Evolutionary conservation across 2,888 invertebrate species (phyloP).

Genomic region (Drosophila lutescens): DNA sequence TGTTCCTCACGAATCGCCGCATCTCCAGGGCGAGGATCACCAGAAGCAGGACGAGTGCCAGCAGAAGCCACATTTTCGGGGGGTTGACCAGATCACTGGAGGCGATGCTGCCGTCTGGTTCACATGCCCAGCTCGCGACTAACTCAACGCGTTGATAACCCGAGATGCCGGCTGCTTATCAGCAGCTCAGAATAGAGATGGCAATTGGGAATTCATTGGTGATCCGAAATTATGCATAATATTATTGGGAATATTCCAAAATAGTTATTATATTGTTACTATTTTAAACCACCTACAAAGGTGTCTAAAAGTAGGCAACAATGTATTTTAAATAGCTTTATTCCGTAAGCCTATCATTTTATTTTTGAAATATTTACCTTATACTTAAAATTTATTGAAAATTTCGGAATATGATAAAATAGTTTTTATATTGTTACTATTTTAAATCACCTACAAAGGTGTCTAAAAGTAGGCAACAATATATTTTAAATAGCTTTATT

Average conservation of each 20-base stretch:
- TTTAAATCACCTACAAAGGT: too few relatives aligned
- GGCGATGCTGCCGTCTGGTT: not conserved
- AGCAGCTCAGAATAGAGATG: slow-evolving; percentile 5
- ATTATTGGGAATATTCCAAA: too few relatives aligned
- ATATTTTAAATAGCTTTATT: too few relatives aligned
- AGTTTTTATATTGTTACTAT: too few relatives aligned
- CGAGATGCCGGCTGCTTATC: slow-evolving; percentile 8
- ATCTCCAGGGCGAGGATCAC: slow-evolving; percentile 36
- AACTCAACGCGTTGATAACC: not conserved
- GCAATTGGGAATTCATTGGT: not conserved
- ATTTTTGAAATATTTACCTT: too few relatives aligned
- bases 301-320: not conserved
- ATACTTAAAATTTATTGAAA: too few relatives aligned
- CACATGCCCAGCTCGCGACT: not conserved
- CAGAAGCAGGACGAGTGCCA: slow-evolving; percentile 6
- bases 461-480: not conserved
- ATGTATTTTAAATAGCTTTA: too few relatives aligned
- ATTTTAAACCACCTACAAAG: too few relatives aligned
- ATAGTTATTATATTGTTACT: too few relatives aligned
- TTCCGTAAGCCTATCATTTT: too few relatives aligned
- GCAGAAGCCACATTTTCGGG: slow-evolving; percentile 17
- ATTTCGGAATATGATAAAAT: too few relatives aligned
- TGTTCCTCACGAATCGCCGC: slow-evolving; percentile 38
- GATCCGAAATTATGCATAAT: not conserved
- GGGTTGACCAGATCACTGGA: not conserved